Evolutionary conservation across 1,140 invertebrate genomes (phyloP), one percentile per base, ranked within the genome.

Genomic region (Pseudobourletiella spinata): DNA sequence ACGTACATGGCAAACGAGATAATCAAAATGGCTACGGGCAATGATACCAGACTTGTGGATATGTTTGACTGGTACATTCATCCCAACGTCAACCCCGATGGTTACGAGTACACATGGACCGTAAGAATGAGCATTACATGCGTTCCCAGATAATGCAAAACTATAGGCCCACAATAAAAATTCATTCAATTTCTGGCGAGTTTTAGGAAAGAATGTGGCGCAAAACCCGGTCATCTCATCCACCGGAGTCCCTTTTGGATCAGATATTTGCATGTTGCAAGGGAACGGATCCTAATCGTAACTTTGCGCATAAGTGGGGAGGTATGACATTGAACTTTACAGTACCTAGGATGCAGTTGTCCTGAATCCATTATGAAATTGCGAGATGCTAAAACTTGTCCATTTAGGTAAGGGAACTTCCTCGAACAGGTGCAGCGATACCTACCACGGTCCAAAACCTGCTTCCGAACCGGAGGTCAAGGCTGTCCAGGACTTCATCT

Each of bases 381-480:
- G n/a, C 26, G n/a, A 62, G 56, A 61, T 60, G 63, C 57, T 65
- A 14, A 63, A 57, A 42, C 6, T 48, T 11, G 11, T 48, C 46
- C 11, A 11, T 20, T 25, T 48, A 28, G 79, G 79, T n/a, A 64
- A 64, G 25, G 90, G 91, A 2, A 82, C 88, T 14, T 91, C 88
- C 18, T 82, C 78, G n/a, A 86, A 91, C 75, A 88, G 88, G 0
- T 98, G 95, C 74, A 83, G 85, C 20, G 89, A 95, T 64, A 91
- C 86, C 1, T 98, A 87, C 74, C 83, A 87, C 16, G 95, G 95
- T 14, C 79, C 82, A 0, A 75, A 78, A 4, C 81, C 92, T 0
- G 96, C 96, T 74, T 95, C 91, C 0, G 95, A 98, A 77, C 87
- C 89, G 0, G 95, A 98, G 77, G 89, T 90, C 3, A 79, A 78